phyloP scores from a whole-genome alignment of 92 coral and sea anemone species.

The Bergia sp. region DNA sequence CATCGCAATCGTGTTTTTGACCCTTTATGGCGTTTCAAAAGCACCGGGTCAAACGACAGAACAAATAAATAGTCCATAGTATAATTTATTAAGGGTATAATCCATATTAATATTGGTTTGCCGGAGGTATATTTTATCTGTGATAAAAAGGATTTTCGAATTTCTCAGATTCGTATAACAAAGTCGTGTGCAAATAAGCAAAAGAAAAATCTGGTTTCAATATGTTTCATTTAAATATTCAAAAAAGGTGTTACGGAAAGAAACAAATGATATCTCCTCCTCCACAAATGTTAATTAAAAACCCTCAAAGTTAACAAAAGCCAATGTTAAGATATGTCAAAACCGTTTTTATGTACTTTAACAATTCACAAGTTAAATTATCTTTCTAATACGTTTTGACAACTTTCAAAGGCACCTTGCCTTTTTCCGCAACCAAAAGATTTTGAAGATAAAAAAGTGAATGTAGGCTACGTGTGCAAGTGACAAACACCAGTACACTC shows the following conservation, averaged over 20 bases:
- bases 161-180: not conserved
- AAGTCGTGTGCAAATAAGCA: not conserved
- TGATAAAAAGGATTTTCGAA: not conserved
- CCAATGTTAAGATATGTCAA: not conserved
- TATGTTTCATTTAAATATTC: not conserved
- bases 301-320: not conserved
- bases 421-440: not conserved
- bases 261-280: not conserved
- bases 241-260: not conserved
- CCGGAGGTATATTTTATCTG: not conserved
- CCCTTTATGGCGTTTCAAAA: not conserved
- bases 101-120: not conserved
- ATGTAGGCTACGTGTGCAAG: not conserved
- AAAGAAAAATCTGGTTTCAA: not conserved
- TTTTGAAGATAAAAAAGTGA: not conserved
- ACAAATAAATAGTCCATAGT: slow-evolving; percentile 20
- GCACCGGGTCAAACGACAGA: not conserved
- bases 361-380: not conserved
- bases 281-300: not conserved
- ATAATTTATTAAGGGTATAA: not conserved
- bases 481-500: not conserved
- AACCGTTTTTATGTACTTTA: slow-evolving; percentile 6
- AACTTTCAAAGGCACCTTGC: not conserved
- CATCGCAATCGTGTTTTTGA: not conserved
- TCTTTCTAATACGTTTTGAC: not conserved